Base-by-base conservation (phyloP, 2,888 invertebrate species). In the Cotesia congregata region DNA sequence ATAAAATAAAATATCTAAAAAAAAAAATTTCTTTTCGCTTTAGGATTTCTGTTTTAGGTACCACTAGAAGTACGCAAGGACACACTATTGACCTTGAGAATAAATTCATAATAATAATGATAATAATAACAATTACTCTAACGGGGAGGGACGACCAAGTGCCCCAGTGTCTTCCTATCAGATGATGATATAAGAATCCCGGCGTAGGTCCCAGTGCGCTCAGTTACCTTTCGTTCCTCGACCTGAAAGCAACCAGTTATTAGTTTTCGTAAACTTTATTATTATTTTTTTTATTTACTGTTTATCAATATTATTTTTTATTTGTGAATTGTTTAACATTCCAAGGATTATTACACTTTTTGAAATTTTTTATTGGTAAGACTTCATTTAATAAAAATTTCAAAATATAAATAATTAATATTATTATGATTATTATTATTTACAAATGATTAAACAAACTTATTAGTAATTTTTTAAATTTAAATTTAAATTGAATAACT, bases 121-220 rank as follows among this genome's bases (percentile, higher is more conserved):
- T 17, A 62, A 39, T 39, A n/a, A 72, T 9, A 1, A 17, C 40
- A 17, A 72, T 15, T 62, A 62, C 17, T 20, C n/a, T 62, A 17
- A 9, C 61, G 67, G 39, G 15, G 76, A 75, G 80, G 80, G 77
- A 62, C 62, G 82, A 81, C 79, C 80, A 80, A 80, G 80, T 79
- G 81, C 81, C 80, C 78, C 79, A 50, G 50, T 50, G 50, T 50
- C 50, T 78, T 83, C 78, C 77, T 81, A 81, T 83, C 80, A 77
- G 80, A 81, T 82, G 82, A 83, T 86, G 82, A 83, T 86, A 86
- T 84, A 85, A 85, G 86, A 83, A 80, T 81, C 83, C 83, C 77
- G 78, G 81, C 77, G 81, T 82, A 81, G 82, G 80, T 79, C 80
- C 81, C 79, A 82, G 70, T 78, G 74, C 70, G 77, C 82, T 85